These are phyloP conservation scores for Zaprionus kolodkinae DNA, from an alignment of 1,140 invertebrate species.

Conservation along the genomic window DNA sequence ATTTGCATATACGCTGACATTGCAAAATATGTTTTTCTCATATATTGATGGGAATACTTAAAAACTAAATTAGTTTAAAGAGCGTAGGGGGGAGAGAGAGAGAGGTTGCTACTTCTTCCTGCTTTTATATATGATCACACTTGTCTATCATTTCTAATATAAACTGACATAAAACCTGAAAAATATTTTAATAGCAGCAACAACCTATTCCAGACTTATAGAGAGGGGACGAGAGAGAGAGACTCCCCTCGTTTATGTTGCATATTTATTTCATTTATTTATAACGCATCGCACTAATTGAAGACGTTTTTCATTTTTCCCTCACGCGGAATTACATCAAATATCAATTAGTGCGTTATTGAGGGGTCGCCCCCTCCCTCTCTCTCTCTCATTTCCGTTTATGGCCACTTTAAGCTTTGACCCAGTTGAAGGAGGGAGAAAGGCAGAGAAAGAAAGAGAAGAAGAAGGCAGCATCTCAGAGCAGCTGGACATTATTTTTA, in stretches of 20 bases:
- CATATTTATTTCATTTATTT: constrained; percentile 46
- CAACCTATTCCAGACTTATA: too few species aligned
- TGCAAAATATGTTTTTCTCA: constrained; percentile 11
- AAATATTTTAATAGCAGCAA: constrained; percentile 43
- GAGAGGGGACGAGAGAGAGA: not conserved
- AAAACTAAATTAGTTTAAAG: constrained; percentile 66
- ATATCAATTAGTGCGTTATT: constrained; percentile 71
- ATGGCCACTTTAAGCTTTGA: constrained; percentile 63
- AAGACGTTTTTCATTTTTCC: constrained; percentile 49
- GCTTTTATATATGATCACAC: constrained; percentile 18
- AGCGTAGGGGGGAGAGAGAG: not conserved
- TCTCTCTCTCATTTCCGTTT: constrained; percentile 22
- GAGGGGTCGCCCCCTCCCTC: constrained; percentile 8
- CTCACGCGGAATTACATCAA: constrained; percentile 62
- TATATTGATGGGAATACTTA: constrained; percentile 60
- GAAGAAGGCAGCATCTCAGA: constrained; percentile 4
- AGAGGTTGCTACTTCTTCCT: not conserved
- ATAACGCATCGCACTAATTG: constrained; percentile 32
- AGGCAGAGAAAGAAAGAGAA: too few species aligned
- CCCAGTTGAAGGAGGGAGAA: constrained; percentile 40
- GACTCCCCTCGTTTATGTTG: constrained; percentile 14
- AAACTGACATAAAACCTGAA: constrained; percentile 54
- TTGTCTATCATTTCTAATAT: constrained; percentile 39
- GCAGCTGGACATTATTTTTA: constrained; percentile 57
- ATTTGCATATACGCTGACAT: constrained; percentile 24